Conservation (phyloP, 1,140 invertebrate species). For the Heterodera carotae region DNA sequence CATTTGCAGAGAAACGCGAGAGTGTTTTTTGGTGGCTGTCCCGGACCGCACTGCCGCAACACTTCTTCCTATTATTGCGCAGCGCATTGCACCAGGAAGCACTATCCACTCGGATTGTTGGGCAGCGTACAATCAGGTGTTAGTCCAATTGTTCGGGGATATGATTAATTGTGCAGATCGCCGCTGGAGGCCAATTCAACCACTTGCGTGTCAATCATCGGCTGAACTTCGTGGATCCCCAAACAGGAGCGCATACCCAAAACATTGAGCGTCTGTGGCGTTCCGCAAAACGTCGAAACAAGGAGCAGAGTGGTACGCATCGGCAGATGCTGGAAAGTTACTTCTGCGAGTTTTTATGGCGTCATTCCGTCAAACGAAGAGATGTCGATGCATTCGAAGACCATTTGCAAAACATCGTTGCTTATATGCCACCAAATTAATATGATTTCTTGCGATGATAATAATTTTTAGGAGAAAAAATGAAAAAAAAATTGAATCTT, state of each 20-base stretch:
- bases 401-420: too few species aligned
- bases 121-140: slow-evolving; percentile 11
- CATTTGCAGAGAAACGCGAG: slow-evolving; percentile 7
- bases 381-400: too few species aligned
- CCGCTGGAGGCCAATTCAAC: background rate
- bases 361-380: slow-evolving; percentile 1
- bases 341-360: slow-evolving; percentile 22
- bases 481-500: background rate
- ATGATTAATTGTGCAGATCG: slow-evolving; percentile 10
- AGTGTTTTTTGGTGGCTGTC: slow-evolving; percentile 22
- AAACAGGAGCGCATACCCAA: slow-evolving; percentile 13
- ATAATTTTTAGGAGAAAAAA: too few species aligned
- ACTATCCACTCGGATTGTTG: slow-evolving; percentile 9
- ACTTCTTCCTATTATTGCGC: slow-evolving; percentile 17
- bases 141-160: background rate
- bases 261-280: slow-evolving; percentile 28
- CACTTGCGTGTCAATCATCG: slow-evolving; percentile 15
- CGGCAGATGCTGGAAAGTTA: slow-evolving; percentile 7
- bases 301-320: slow-evolving; percentile 13
- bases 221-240: background rate
- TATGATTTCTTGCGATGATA: too few species aligned
- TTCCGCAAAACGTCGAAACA: slow-evolving; percentile 19
- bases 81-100: slow-evolving; percentile 6
- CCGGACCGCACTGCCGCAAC: slow-evolving; percentile 16
- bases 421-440: too few species aligned